These are phyloP conservation scores for Temnothorax unifasciatus DNA, from an alignment of 2,888 invertebrate genomes.

Conservation along the genomic window DNA sequence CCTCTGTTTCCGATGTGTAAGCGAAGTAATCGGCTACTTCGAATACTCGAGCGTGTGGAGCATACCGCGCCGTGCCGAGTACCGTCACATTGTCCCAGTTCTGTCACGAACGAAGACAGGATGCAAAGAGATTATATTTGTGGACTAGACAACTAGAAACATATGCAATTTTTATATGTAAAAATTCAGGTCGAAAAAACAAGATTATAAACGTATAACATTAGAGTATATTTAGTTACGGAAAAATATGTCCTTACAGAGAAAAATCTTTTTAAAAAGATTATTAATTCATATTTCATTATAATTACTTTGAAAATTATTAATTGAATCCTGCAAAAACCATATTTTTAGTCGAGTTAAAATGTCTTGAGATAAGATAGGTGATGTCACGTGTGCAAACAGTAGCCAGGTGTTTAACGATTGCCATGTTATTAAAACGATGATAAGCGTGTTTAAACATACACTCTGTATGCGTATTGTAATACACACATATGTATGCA, in stretches of 20 bases:
- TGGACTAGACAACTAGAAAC: slow-evolving; percentile 37
- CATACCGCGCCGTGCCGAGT: slow-evolving; percentile 13
- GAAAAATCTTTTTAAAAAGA: neutral
- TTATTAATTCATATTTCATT: neutral
- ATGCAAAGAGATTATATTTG: slow-evolving; percentile 43
- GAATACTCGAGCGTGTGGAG: slow-evolving; percentile 27
- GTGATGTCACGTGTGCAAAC: slow-evolving; percentile 12
- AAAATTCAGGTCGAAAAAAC: slow-evolving; percentile 23
- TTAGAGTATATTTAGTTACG: neutral
- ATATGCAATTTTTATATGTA: slow-evolving; percentile 48
- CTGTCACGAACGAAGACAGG: slow-evolving; percentile 51
- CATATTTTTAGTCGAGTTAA: neutral
- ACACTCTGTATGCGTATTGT: neutral
- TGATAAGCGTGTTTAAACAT: slow-evolving; percentile 32
- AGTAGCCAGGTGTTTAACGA: slow-evolving; percentile 24
- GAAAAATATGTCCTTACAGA: neutral
- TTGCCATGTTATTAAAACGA: slow-evolving; percentile 12
- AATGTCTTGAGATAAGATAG: neutral
- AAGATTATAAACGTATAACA: neutral
- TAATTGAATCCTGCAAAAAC: neutral
- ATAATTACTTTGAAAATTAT: neutral
- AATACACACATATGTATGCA: neutral
- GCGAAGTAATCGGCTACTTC: slow-evolving; percentile 50
- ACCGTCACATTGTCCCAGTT: slow-evolving; percentile 48
- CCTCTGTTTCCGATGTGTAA: slow-evolving; percentile 44